Evolutionary conservation across 2,113 vertebrate genomes (phyloP).

Genomic region (Struthidea cinerea): DNA sequence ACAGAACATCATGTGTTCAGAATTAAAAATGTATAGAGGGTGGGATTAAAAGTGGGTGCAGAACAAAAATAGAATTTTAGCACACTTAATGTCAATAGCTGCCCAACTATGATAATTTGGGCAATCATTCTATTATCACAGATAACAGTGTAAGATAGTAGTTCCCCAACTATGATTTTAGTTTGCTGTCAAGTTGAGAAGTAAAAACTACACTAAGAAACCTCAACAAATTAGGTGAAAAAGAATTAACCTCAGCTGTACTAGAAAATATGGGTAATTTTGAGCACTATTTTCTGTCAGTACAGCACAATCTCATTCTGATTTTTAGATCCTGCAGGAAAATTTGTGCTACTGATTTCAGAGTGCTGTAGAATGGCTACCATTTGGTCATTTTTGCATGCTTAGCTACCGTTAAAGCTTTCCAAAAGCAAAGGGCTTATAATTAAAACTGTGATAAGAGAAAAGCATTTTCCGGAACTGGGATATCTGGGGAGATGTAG

Average conservation of each 20-base stretch:
- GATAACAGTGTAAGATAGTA: background rate
- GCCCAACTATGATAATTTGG: background rate
- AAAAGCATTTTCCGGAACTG: background rate
- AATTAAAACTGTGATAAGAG: background rate
- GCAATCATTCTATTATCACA: background rate
- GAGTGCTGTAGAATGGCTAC: background rate
- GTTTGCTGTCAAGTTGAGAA: background rate
- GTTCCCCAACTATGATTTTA: background rate
- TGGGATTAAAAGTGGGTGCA: background rate
- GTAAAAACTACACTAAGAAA: background rate
- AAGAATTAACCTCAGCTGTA: background rate
- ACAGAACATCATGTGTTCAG: background rate
- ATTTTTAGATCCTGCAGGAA: background rate
- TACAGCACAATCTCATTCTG: background rate
- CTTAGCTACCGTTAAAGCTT: background rate
- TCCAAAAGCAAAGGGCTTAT: background rate
- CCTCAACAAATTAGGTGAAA: background rate
- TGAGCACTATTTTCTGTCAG: background rate
- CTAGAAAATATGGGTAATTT: background rate
- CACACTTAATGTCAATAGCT: fast-evolving
- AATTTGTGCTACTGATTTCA: background rate
- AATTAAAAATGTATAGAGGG: background rate
- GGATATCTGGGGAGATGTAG: background rate
- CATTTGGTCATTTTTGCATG: background rate
- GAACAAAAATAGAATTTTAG: background rate